A percentile compares a stretch with the other conserved stretches of the same genome.
phyloP scores from a whole-genome alignment of 2,888 invertebrate species.

The Parnassius orleans region DNA sequence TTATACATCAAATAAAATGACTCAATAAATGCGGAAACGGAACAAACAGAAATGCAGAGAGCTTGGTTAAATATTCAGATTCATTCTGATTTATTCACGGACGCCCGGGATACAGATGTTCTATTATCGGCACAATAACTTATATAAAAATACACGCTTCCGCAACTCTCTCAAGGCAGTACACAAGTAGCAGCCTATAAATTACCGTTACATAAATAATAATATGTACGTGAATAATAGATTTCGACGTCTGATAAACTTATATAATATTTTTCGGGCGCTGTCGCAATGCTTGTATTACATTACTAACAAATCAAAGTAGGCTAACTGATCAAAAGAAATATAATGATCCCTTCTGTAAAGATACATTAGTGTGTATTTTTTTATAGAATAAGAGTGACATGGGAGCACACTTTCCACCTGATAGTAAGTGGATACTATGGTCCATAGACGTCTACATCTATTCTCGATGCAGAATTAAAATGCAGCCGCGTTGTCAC shows the following conservation, averaged over 20 bases:
- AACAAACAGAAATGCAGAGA: not conserved
- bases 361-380: no score
- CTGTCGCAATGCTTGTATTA: conserved; percentile 13
- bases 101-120: conserved; percentile 11
- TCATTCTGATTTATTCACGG: conserved; percentile 17
- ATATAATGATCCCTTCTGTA: not conserved
- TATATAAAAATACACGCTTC: conserved; percentile 22
- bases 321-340: not conserved
- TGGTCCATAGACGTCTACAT: no score
- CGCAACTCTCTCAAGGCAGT: conserved; percentile 4
- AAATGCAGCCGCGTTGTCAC: no score
- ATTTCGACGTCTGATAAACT: conserved; percentile 20
- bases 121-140: conserved; percentile 9
- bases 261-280: conserved; percentile 9
- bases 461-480: no score
- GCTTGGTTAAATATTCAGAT: conserved; percentile 7
- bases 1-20: no score
- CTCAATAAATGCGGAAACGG: no score
- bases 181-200: conserved; percentile 11
- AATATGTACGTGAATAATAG: conserved; percentile 19
- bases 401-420: no score
- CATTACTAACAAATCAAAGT: conserved; percentile 1
- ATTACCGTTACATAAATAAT: conserved; percentile 24
- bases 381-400: no score
- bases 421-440: no score